phyloP scores from a whole-genome alignment of 1,140 invertebrate genomes.

The Drosophila ananassae region DNA sequence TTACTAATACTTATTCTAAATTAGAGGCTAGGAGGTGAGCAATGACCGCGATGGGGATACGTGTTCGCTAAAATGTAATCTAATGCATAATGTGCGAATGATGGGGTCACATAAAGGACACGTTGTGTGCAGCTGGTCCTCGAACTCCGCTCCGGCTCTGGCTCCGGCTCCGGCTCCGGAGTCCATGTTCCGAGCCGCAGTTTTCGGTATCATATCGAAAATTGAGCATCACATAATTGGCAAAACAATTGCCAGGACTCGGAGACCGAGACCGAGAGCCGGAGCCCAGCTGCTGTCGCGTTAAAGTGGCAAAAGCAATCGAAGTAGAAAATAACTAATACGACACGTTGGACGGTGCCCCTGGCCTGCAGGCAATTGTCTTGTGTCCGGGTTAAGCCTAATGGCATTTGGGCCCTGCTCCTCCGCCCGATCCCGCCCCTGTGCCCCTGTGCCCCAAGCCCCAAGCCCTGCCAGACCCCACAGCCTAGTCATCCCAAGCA shows the following conservation, averaged over 20 bases:
- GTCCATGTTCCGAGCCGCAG: no score
- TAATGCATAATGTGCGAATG: conserved; percentile 10
- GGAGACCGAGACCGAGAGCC: neutral
- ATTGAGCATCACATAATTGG: conserved; percentile 76
- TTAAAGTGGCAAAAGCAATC: conserved; percentile 81
- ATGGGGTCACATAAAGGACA: neutral
- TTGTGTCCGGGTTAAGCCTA: conserved; percentile 74
- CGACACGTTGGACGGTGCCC: conserved; percentile 75
- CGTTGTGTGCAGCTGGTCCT: no score
- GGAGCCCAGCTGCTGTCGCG: conserved; percentile 60
- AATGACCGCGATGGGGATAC: conserved; percentile 1
- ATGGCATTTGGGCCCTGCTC: conserved; percentile 64
- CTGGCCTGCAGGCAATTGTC: conserved; percentile 79
- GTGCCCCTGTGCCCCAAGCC: no score
- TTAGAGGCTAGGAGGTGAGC: conserved; percentile 19
- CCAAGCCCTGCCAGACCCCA: neutral
- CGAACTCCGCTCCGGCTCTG: no score
- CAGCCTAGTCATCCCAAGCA: conserved; percentile 53
- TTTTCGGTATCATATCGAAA: conserved; percentile 64
- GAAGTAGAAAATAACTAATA: conserved; percentile 83
- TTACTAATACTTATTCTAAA: conserved; percentile 38
- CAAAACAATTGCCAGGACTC: conserved; percentile 60
- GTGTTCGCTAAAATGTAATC: conserved; percentile 23
- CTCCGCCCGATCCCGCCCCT: neutral
- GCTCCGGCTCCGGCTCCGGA: no score